Percentiles rank a stretch among this genome's conserved stretches.
Evolutionary conservation across 2,888 invertebrate genomes (phyloP).

Genomic region (Eulithis testata): DNA sequence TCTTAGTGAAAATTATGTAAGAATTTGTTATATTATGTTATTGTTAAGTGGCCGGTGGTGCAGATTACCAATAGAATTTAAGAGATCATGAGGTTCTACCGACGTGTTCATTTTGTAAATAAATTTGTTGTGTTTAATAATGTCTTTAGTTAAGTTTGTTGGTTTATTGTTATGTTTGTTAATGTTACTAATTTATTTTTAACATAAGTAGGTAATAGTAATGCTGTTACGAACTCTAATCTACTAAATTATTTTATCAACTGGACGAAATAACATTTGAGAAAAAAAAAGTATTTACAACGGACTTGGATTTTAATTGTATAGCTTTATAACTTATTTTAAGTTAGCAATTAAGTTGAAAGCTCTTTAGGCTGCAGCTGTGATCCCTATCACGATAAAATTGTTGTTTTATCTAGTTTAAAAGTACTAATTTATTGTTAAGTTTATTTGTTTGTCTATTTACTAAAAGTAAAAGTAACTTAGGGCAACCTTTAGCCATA

Average conservation of each 20-base stretch:
- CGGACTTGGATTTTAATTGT: not conserved
- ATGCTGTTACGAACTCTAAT: not conserved
- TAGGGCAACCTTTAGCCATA: too few relatives aligned
- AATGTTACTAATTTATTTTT: constrained; percentile 19
- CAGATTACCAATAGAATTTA: constrained; percentile 81
- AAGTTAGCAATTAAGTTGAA: constrained; percentile 29
- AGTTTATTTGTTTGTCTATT: constrained; percentile 21
- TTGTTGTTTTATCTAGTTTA: constrained; percentile 46
- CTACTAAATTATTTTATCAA: too few relatives aligned
- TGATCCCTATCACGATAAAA: constrained; percentile 72
- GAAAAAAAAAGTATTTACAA: too few relatives aligned
- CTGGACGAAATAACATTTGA: too few relatives aligned
- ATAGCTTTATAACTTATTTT: constrained; percentile 8
- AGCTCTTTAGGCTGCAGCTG: constrained; percentile 81
- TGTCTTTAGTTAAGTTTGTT: constrained; percentile 30
- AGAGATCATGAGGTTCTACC: constrained; percentile 65
- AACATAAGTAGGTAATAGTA: not conserved
- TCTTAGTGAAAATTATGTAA: too few relatives aligned
- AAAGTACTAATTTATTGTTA: constrained; percentile 39
- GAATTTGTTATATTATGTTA: not conserved
- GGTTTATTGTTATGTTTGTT: not conserved
- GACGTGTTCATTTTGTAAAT: constrained; percentile 57
- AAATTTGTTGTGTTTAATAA: constrained; percentile 32
- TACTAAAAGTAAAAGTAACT: not conserved
- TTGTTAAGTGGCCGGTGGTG: constrained; percentile 78